These are phyloP conservation scores for Scylla paramamosain DNA, from an alignment of 1,140 invertebrate genomes.

Conservation along the genomic window DNA sequence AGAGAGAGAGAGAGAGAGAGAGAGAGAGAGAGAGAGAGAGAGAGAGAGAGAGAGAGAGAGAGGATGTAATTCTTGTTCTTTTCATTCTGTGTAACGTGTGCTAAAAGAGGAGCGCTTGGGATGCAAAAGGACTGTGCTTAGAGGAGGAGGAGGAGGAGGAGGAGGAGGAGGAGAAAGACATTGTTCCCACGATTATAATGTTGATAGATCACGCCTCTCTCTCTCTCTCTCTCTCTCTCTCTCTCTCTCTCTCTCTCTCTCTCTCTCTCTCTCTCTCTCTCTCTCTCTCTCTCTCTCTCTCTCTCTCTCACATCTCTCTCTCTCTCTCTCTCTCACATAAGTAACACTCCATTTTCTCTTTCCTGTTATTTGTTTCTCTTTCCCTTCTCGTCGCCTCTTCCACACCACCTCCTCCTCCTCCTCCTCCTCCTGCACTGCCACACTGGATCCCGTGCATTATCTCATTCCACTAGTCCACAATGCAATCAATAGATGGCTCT, in stretches of 20 bases:
- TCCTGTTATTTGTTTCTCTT: too few relatives aligned
- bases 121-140: background rate
- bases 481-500: too few relatives aligned
- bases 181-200: background rate
- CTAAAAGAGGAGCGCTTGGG: background rate
- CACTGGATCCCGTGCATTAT: background rate
- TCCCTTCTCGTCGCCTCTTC: background rate
- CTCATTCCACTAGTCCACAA: too few relatives aligned
- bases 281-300: background rate
- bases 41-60: too few relatives aligned
- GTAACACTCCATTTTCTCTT: background rate
- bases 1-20: too few relatives aligned
- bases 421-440: background rate
- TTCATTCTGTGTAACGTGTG: too few relatives aligned
- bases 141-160: background rate
- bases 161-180: background rate
- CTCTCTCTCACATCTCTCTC: background rate
- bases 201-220: background rate
- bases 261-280: background rate
- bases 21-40: too few relatives aligned
- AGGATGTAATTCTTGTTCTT: too few relatives aligned
- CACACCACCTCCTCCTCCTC: too few relatives aligned
- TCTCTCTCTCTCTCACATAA: background rate
- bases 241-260: too few relatives aligned
- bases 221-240: too few relatives aligned